phyloP scores from a whole-genome alignment of 1,140 invertebrate species.

The Acromyrmex charruanus region DNA sequence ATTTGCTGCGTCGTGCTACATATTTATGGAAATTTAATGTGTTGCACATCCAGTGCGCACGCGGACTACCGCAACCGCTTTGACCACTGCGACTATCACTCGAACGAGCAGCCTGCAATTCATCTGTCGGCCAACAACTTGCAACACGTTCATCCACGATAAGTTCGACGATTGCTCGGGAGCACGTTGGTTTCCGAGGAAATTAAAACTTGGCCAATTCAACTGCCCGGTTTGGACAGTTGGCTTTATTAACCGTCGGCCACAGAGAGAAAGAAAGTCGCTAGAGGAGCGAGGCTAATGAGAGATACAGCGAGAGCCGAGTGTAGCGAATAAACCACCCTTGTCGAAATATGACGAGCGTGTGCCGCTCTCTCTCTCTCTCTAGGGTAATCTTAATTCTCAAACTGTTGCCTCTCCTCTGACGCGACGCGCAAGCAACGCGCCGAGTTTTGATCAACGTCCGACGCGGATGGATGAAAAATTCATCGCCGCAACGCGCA shows the following conservation, averaged over 20 bases:
- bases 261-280: slow-evolving; percentile 19
- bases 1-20: slow-evolving; percentile 34
- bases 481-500: slow-evolving; percentile 31
- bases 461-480: slow-evolving; percentile 63
- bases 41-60: slow-evolving; percentile 17
- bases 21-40: slow-evolving; percentile 53
- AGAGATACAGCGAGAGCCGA: slow-evolving; percentile 12
- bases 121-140: slow-evolving; percentile 41
- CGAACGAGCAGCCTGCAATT: slow-evolving; percentile 33
- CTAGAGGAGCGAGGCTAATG: slow-evolving; percentile 40
- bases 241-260: slow-evolving; percentile 75
- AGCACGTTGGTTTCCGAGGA: slow-evolving; percentile 64
- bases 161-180: slow-evolving; percentile 67
- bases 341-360: slow-evolving; percentile 44
- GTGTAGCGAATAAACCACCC: slow-evolving; percentile 40
- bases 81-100: slow-evolving; percentile 18
- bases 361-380: not conserved
- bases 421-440: not conserved
- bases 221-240: slow-evolving; percentile 60
- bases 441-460: slow-evolving; percentile 65
- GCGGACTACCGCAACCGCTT: slow-evolving; percentile 11
- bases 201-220: slow-evolving; percentile 83
- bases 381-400: slow-evolving; percentile 80
- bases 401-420: slow-evolving; percentile 55
- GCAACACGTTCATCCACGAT: slow-evolving; percentile 66